These are phyloP conservation scores for Trochalopteron elliotii DNA, from an alignment of 2,113 vertebrate species.

Conservation along the genomic window DNA sequence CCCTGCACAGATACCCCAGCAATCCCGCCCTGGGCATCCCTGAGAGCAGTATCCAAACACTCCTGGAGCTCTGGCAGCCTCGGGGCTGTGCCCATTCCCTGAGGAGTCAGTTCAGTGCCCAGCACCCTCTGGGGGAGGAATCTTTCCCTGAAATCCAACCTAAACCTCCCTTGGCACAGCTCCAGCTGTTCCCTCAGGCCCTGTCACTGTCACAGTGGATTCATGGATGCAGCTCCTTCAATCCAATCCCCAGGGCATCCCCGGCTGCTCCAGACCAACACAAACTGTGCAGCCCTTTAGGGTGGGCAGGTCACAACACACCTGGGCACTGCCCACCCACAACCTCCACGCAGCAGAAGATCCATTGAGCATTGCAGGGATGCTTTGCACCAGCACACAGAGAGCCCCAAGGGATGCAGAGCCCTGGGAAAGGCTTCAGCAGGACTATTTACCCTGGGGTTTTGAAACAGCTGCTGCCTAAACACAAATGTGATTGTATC, in stretches of 20 bases:
- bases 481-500: neutral
- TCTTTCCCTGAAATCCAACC: neutral
- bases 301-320: neutral
- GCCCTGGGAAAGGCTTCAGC: neutral
- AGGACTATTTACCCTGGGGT: accelerated
- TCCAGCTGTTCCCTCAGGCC: accelerated
- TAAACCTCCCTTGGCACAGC: neutral
- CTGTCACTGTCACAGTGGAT: neutral
- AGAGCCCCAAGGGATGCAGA: neutral
- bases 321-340: neutral
- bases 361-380: accelerated
- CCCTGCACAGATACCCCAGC: neutral
- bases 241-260: neutral
- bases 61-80: neutral
- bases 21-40: neutral
- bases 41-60: accelerated
- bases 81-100: accelerated
- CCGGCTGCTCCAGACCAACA: neutral
- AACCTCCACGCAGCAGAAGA: accelerated
- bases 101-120: neutral
- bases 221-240: neutral
- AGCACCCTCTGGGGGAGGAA: too few species aligned
- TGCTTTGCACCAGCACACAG: neutral
- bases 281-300: neutral
- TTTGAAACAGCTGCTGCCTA: neutral